phyloP scores from a whole-genome alignment of 2,797 vertebrate species.

The Lepus oiostolus region DNA sequence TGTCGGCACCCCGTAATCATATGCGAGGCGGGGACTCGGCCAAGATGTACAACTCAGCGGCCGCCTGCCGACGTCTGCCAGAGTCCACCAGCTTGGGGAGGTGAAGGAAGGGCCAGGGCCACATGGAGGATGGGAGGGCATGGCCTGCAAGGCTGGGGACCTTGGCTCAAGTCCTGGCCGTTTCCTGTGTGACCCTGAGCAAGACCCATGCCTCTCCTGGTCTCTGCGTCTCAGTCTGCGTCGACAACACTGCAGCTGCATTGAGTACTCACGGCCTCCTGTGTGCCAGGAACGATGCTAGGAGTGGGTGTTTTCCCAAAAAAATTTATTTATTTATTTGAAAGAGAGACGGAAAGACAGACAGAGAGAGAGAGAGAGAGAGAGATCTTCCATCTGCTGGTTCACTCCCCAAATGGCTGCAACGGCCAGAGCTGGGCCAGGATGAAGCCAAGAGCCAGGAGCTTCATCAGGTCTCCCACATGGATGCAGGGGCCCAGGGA shows the following conservation, averaged over 20 bases:
- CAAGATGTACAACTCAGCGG: conserved; percentile 69
- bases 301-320: no score
- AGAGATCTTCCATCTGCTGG: no score
- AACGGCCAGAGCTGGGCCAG: no score
- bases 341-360: no score
- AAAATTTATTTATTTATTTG: no score
- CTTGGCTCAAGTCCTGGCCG: background rate
- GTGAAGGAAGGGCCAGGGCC: background rate
- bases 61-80: background rate
- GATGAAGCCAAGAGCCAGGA: no score
- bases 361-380: no score
- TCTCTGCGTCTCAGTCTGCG: background rate
- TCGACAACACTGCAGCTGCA: background rate
- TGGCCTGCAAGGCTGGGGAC: background rate
- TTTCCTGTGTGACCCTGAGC: background rate
- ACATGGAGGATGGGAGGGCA: background rate
- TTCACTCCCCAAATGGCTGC: no score
- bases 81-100: fast-evolving
- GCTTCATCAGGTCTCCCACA: no score
- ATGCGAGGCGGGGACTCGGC: conserved; percentile 55
- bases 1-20: conserved; percentile 83
- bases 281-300: background rate
- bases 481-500: no score
- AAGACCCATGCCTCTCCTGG: background rate
- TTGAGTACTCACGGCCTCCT: background rate